Base-by-base conservation (phyloP, 1,140 invertebrate species). In the Listronotus oregonensis region DNA sequence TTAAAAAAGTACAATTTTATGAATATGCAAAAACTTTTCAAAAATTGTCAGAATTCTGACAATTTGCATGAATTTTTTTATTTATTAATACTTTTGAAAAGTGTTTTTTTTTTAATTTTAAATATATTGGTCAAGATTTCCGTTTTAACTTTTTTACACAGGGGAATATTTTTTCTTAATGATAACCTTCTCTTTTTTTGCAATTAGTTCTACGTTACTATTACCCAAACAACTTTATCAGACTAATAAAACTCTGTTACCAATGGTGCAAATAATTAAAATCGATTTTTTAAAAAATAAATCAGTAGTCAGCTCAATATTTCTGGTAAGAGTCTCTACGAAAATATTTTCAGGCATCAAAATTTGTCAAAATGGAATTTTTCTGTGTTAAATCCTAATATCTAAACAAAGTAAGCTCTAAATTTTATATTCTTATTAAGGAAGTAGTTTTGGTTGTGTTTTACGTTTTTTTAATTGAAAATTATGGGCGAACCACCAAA, bases 291-390 rank as follows among this genome's bases (percentile, higher is more conserved):
- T 12, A 46, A 18, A 55, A 55, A 46, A 55, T 64, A 32, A 64
- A 64, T 64, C 54, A 64, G 52, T 56, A 64, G 50, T 64, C 61
- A 64, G 51, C 61, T 55, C 61, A 64, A 64, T 44, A 32, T 51
- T 55, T 52, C 51, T 37, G 39, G 32, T 55, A 55, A 55, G 43
- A 40, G 31, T 42, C 44, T 47, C 15, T 34, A 31, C 21, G 6
- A 32, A 50, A 12, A 17, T n/a, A 17, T 21, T 21, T 50, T 39
- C 10, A 15, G 0, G 14, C 47, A 61, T 37, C 49, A 15, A 43
- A 21, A 43, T 61, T 52, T 52, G 59, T 61, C 59, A 61, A 61
- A 61, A 61, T 51, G 39, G 31, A 61, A 51, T 52, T 50, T 15
- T 61, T 49, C 47, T 44, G 56, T 14, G 37, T 15, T 52, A 42